phyloP scores from a whole-genome alignment of 2,888 invertebrate genomes.

The Dimorphilus gyrociliatus region DNA sequence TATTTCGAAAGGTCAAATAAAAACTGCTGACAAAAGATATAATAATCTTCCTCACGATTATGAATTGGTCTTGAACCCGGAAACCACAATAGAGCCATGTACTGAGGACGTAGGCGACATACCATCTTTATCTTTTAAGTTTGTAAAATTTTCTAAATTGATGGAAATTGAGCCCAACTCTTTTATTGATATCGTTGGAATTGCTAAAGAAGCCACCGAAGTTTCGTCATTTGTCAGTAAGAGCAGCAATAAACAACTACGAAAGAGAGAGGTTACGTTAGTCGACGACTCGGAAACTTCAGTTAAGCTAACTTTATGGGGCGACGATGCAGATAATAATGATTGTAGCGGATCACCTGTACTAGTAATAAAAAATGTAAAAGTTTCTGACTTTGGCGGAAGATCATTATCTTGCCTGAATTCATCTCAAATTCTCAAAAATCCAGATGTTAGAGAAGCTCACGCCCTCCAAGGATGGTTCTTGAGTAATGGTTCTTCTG shows the following conservation, averaged over 20 bases:
- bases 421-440: conserved; percentile 47
- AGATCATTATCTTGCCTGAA: conserved; percentile 32
- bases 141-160: conserved; percentile 37
- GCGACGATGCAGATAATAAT: conserved; percentile 59
- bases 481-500: conserved; percentile 46
- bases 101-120: conserved; percentile 45
- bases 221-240: conserved; percentile 54
- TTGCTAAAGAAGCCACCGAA: conserved; percentile 59
- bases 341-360: conserved; percentile 59
- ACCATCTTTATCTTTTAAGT: conserved; percentile 60
- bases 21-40: conserved; percentile 82
- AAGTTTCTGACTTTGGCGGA: conserved; percentile 63
- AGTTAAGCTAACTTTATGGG: conserved; percentile 76
- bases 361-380: conserved; percentile 65
- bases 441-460: conserved; percentile 76
- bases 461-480: conserved; percentile 78
- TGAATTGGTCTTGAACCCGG: conserved; percentile 70
- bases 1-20: conserved; percentile 65
- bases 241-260: conserved; percentile 61
- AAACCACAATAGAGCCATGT: conserved; percentile 44
- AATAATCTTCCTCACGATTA: conserved; percentile 73
- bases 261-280: conserved; percentile 68
- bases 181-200: conserved; percentile 63
- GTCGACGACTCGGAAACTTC: conserved; percentile 67
- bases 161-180: background rate